A percentile compares a stretch with the other conserved stretches of the same genome.
phyloP scores from a whole-genome alignment of 2,113 vertebrate genomes.

The Miniopterus natalensis region DNA sequence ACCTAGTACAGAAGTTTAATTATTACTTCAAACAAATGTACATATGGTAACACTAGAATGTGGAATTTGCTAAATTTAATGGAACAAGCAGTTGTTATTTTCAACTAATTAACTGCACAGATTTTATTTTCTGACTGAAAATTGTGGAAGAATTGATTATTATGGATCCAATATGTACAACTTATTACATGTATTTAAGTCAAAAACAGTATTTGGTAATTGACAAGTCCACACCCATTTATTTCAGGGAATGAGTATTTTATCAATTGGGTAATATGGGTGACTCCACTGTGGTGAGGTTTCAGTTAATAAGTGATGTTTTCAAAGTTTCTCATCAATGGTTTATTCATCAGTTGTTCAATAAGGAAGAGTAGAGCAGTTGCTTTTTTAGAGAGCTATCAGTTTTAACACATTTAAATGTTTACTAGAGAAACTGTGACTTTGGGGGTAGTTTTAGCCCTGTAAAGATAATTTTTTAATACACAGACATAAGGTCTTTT shows the following conservation, averaged over 20 bases:
- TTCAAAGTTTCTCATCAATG: slow-evolving; percentile 39
- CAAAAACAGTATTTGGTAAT: slow-evolving; percentile 51
- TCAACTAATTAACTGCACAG: slow-evolving; percentile 60
- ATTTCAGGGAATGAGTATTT: slow-evolving; percentile 34
- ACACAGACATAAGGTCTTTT: neutral
- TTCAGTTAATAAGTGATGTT: slow-evolving; percentile 46
- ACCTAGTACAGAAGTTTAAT: slow-evolving; percentile 67
- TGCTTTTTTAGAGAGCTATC: neutral
- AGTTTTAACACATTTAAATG: slow-evolving; percentile 19
- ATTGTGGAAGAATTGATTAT: slow-evolving; percentile 28
- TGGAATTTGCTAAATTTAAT: slow-evolving; percentile 76
- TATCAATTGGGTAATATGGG: neutral
- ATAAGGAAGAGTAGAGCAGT: neutral
- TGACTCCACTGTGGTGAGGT: neutral
- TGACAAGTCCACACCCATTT: neutral
- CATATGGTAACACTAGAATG: slow-evolving; percentile 71
- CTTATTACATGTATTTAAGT: slow-evolving; percentile 47
- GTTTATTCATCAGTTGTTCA: slow-evolving; percentile 32
- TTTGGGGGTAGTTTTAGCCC: neutral
- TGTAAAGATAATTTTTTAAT: neutral
- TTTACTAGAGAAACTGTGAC: neutral
- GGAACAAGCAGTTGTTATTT: slow-evolving; percentile 73
- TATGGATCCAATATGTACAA: slow-evolving; percentile 4
- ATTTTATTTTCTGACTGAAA: slow-evolving; percentile 69
- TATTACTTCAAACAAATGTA: slow-evolving; percentile 73